These are phyloP conservation scores for Trypoxylon attenuatum DNA, from an alignment of 2,888 invertebrate genomes.

Conservation along the genomic window DNA sequence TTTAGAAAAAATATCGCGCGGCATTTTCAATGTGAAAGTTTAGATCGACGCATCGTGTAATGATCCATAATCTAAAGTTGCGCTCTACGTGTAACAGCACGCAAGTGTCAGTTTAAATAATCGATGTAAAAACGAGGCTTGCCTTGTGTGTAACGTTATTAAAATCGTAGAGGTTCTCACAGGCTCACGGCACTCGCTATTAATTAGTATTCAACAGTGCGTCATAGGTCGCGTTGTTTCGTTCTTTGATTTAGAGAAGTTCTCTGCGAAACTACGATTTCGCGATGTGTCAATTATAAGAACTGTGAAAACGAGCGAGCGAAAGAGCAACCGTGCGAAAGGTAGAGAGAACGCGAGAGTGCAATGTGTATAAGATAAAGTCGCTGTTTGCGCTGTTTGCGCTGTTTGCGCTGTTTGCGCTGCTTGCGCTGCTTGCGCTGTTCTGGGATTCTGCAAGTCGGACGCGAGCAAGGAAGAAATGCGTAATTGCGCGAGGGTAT, in stretches of 20 bases:
- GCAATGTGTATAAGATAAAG: constrained; percentile 16
- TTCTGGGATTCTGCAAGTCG: no score
- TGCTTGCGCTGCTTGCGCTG: no score
- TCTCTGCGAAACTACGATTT: constrained; percentile 36
- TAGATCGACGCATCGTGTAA: constrained; percentile 13
- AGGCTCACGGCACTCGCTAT: constrained; percentile 50
- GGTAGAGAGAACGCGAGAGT: constrained; percentile 38
- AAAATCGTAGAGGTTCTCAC: constrained; percentile 31
- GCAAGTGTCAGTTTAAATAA: constrained; percentile 20
- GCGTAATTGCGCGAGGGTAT: constrained; percentile 20
- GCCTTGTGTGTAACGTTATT: constrained; percentile 21
- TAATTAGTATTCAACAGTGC: constrained; percentile 38
- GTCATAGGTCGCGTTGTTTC: constrained; percentile 33
- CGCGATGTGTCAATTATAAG: constrained; percentile 52
- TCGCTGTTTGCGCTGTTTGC: constrained; percentile 10
- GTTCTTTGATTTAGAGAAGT: constrained; percentile 26
- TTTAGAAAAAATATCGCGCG: constrained; percentile 17
- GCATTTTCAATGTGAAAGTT: constrained; percentile 30
- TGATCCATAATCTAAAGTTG: constrained; percentile 32
- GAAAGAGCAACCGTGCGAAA: no score
- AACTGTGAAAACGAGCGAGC: constrained; percentile 36
- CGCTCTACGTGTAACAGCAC: constrained; percentile 20
- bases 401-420: no score
- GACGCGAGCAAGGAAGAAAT: constrained; percentile 15
- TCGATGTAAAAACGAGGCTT: constrained; percentile 19